A percentile compares a stretch with the other conserved stretches of the same genome.
Evolutionary conservation across 2,797 vertebrate species (phyloP).

Genomic region (Sarcophilus harrisii): DNA sequence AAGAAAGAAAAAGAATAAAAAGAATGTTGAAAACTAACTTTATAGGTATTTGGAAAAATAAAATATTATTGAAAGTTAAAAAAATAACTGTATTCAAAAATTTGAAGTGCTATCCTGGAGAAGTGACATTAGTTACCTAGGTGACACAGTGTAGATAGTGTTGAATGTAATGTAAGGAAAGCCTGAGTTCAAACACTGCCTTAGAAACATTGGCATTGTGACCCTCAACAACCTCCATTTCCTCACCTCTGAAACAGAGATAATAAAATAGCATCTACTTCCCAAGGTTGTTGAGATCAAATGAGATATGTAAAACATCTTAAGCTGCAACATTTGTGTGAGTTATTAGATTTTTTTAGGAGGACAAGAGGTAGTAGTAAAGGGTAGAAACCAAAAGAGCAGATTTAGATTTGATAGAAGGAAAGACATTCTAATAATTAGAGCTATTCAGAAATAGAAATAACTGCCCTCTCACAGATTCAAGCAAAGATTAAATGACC

Average conservation of each 20-base stretch:
- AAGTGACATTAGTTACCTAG: neutral
- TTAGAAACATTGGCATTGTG: neutral
- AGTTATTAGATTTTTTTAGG: neutral
- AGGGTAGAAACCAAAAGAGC: neutral
- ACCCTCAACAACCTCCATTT: neutral
- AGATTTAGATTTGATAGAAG: neutral
- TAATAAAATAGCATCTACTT: neutral
- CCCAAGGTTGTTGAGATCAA: neutral
- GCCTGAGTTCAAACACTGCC: neutral
- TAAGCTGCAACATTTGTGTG: neutral
- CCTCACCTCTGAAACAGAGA: neutral
- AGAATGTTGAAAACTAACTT: too few species aligned
- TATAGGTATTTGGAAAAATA: too few species aligned
- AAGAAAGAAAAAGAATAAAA: too few species aligned
- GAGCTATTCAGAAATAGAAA: neutral
- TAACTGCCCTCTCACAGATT: neutral
- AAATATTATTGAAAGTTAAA: neutral
- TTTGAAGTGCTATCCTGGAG: neutral
- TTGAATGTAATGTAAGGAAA: neutral
- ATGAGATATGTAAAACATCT: neutral
- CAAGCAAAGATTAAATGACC: neutral
- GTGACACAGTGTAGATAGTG: neutral
- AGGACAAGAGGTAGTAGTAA: neutral
- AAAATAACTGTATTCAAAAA: neutral
- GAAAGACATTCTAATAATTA: neutral